Conservation (phyloP, 2,113 vertebrate species). For the Heterotis niloticus region DNA sequence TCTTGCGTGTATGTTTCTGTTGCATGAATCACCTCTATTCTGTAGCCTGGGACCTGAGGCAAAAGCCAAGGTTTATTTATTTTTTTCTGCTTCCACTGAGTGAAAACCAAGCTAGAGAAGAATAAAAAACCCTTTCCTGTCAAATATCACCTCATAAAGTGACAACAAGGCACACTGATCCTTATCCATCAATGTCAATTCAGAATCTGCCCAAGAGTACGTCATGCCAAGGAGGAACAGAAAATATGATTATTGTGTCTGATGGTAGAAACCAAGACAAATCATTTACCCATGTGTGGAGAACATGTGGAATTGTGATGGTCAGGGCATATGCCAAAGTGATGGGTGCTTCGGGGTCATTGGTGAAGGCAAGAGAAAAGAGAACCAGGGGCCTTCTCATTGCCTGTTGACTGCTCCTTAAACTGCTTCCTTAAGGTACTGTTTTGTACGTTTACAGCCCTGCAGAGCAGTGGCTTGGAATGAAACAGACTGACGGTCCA, state of each 20-base stretch:
- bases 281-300: neutral
- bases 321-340: neutral
- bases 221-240: neutral
- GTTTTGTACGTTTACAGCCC: too few relatives aligned
- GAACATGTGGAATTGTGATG: neutral
- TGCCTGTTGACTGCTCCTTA: too few relatives aligned
- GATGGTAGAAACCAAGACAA: neutral
- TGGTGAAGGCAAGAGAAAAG: neutral
- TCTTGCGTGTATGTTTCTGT: too few relatives aligned
- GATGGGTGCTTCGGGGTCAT: neutral
- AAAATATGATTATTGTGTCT: neutral
- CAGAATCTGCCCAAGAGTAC: neutral
- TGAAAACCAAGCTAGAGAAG: neutral
- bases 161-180: neutral
- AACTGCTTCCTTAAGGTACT: too few relatives aligned
- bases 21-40: neutral
- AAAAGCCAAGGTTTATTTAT: neutral
- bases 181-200: constrained; percentile 15
- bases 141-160: constrained; percentile 11
- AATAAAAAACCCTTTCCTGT: neutral
- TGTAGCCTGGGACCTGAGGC: neutral
- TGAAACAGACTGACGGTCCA: too few relatives aligned
- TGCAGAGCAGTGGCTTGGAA: too few relatives aligned
- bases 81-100: neutral
- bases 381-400: too few relatives aligned